Evolutionary conservation across 2,888 invertebrate genomes (phyloP).

Genomic region (Acrocyrtus sp.): DNA sequence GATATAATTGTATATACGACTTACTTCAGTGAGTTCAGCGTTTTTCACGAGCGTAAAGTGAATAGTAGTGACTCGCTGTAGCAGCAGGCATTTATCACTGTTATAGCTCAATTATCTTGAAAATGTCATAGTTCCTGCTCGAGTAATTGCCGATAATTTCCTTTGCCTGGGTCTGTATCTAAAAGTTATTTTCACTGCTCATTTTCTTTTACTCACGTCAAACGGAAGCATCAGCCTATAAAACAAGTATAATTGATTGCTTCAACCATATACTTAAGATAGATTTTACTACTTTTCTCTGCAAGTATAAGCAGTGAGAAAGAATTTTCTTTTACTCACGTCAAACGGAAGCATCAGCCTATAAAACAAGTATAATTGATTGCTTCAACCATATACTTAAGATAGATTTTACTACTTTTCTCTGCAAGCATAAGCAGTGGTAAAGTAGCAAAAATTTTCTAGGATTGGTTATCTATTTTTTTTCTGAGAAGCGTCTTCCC

Average conservation of each 20-base stretch:
- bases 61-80: not conserved
- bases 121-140: conserved; percentile 47
- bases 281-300: conserved; percentile 39
- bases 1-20: conserved; percentile 28
- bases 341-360: conserved; percentile 45
- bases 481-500: not conserved
- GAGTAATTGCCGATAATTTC: conserved; percentile 25
- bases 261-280: conserved; percentile 53
- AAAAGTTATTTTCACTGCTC: conserved; percentile 18
- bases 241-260: conserved; percentile 57
- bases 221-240: conserved; percentile 58
- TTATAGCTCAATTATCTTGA: conserved; percentile 50
- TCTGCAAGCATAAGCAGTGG: not conserved
- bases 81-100: too few species aligned
- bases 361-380: conserved; percentile 56
- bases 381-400: conserved; percentile 55
- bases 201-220: conserved; percentile 20
- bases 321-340: conserved; percentile 10
- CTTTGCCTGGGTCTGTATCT: not conserved
- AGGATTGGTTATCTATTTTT: not conserved
- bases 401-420: conserved; percentile 4
- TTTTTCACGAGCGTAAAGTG: not conserved
- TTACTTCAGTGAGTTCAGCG: not conserved
- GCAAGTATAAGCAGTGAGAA: too few species aligned
- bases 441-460: conserved; percentile 5